These are phyloP conservation scores for Denticeps clupeoides DNA, from an alignment of 2,797 vertebrate genomes.

Conservation along the genomic window DNA sequence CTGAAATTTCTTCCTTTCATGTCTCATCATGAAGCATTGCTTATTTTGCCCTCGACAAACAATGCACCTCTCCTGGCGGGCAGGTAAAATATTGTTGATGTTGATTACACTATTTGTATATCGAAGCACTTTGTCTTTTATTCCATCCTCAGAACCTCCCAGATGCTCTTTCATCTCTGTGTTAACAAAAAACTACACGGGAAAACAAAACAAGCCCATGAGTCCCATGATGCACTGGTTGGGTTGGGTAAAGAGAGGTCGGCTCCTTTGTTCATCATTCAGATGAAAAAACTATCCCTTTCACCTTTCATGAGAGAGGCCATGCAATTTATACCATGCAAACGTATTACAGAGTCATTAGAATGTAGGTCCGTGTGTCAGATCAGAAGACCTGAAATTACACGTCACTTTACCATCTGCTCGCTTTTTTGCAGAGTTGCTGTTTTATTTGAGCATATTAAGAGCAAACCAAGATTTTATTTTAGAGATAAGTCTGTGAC, in stretches of 20 bases:
- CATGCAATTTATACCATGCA: too few relatives aligned
- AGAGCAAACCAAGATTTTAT: too few relatives aligned
- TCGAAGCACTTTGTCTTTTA: conserved; percentile 21
- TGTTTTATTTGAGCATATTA: too few relatives aligned
- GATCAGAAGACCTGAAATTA: too few relatives aligned
- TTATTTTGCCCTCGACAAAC: too few relatives aligned
- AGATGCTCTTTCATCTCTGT: conserved; percentile 27
- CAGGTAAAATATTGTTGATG: conserved; percentile 6
- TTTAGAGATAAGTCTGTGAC: too few relatives aligned
- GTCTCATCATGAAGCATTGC: conserved; percentile 7
- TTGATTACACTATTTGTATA: conserved; percentile 26
- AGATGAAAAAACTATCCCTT: background rate
- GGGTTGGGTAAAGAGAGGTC: conserved; percentile 4
- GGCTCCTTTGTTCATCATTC: conserved; percentile 1
- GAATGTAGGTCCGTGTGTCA: too few relatives aligned
- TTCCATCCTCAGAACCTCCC: conserved; percentile 29
- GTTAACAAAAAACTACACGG: conserved; percentile 14
- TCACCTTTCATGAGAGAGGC: background rate
- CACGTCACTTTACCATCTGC: too few relatives aligned
- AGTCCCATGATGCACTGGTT: conserved; percentile 13
- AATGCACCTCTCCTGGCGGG: too few relatives aligned
- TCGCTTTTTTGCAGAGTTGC: too few relatives aligned
- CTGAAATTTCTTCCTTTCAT: background rate
- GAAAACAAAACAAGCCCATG: conserved; percentile 31
- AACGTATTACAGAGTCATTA: too few relatives aligned